phyloP scores from a whole-genome alignment of 2,113 vertebrate species.

The Halichoeres trimaculatus region DNA sequence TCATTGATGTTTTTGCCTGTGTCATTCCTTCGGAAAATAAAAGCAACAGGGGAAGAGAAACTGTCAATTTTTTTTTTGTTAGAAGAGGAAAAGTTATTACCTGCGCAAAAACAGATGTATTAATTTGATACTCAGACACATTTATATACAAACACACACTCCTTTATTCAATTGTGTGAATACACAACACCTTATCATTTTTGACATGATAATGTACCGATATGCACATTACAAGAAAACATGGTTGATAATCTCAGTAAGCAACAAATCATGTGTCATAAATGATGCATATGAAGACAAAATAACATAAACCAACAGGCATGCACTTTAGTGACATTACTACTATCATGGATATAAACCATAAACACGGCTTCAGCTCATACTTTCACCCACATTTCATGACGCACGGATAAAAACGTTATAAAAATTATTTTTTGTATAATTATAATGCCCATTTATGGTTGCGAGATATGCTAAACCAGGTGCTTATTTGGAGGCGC shows the following conservation, averaged over 20 bases:
- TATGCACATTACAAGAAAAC: conserved; percentile 14
- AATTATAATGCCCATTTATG: conserved; percentile 23
- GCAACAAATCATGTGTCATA: conserved; percentile 10
- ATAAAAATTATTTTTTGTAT: conserved; percentile 33
- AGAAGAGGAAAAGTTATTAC: conserved; percentile 23
- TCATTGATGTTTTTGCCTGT: background rate
- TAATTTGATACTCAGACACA: conserved; percentile 29
- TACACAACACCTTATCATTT: conserved; percentile 26
- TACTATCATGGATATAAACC: conserved; percentile 12
- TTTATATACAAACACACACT: conserved; percentile 36
- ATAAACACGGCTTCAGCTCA: background rate
- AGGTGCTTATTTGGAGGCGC: conserved; percentile 22
- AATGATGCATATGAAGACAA: background rate
- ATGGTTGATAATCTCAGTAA: conserved; percentile 33
- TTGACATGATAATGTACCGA: conserved; percentile 6
- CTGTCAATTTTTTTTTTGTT: background rate
- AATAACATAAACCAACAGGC: conserved; percentile 18
- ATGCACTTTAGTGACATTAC: conserved; percentile 16
- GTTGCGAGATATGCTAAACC: conserved; percentile 1
- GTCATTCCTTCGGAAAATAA: background rate
- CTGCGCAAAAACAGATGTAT: conserved; percentile 57
- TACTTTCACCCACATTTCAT: background rate
- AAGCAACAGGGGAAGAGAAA: conserved; percentile 48
- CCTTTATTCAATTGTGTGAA: conserved; percentile 24
- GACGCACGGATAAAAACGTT: conserved; percentile 23